Evolutionary conservation across 1,140 invertebrate genomes (phyloP).

Genomic region (Aphis craccivora): DNA sequence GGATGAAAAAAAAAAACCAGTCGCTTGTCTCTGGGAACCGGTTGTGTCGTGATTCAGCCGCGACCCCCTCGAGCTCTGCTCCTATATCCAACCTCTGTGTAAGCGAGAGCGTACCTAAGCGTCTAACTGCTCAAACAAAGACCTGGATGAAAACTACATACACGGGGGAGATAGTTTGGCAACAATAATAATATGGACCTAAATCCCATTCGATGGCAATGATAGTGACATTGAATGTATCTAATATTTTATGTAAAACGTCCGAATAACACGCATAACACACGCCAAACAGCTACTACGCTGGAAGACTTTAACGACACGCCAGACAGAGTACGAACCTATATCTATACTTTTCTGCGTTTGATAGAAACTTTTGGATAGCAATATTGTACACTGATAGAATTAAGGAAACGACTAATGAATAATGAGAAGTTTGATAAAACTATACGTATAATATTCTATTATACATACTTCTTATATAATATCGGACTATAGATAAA

Average conservation of each 20-base stretch:
- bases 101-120: neutral
- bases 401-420: neutral
- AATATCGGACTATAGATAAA: too few species aligned
- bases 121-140: constrained; percentile 19
- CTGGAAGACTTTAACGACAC: neutral
- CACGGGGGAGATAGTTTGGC: neutral
- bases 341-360: neutral
- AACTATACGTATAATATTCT: neutral
- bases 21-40: constrained; percentile 50
- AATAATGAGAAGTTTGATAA: neutral
- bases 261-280: neutral
- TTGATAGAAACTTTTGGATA: neutral
- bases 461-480: neutral
- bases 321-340: neutral
- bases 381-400: neutral
- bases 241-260: neutral
- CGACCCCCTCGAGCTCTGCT: constrained; percentile 32
- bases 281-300: neutral
- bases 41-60: constrained; percentile 44
- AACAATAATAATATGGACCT: constrained; percentile 33
- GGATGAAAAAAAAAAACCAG: constrained; percentile 34
- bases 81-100: neutral
- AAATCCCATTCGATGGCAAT: neutral
- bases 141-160: neutral
- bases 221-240: neutral